phyloP scores from a whole-genome alignment of 2,113 vertebrate species.

The Labeo rohita region DNA sequence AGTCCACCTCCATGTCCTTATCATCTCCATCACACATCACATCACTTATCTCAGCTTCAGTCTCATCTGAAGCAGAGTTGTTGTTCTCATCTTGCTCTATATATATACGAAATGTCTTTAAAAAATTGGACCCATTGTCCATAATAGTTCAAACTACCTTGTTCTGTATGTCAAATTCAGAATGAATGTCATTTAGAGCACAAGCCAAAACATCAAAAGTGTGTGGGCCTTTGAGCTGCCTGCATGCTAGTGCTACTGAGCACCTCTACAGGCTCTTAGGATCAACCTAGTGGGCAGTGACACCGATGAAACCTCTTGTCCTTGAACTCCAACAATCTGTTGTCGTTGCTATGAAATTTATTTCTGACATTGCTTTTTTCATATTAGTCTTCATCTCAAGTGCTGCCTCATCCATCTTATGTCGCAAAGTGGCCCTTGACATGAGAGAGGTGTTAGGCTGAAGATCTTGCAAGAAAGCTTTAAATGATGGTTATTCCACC shows the following conservation, averaged over 20 bases:
- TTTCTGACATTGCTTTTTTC: not conserved
- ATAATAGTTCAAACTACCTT: constrained; percentile 41
- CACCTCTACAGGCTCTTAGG: constrained; percentile 23
- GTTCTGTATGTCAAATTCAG: constrained; percentile 16
- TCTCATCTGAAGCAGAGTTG: too few species aligned
- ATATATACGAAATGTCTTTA: constrained; percentile 8
- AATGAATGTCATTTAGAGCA: constrained; percentile 34
- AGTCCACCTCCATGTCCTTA: too few species aligned
- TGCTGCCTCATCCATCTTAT: constrained; percentile 23
- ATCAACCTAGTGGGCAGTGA: constrained; percentile 51
- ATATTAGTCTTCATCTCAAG: constrained; percentile 30
- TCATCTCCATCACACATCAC: too few species aligned
- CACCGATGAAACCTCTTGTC: constrained; percentile 25
- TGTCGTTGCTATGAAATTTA: constrained; percentile 37
- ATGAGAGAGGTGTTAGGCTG: constrained; percentile 36
- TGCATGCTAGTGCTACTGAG: constrained; percentile 46
- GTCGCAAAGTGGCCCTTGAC: constrained; percentile 27
- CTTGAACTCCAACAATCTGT: constrained; percentile 40
- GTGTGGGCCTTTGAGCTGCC: constrained; percentile 32
- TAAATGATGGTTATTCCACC: constrained; percentile 33
- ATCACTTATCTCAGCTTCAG: too few species aligned
- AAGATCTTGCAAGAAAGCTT: constrained; percentile 22
- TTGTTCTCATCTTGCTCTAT: too few species aligned
- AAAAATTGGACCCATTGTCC: constrained; percentile 38
- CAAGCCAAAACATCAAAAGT: constrained; percentile 36